A percentile compares a stretch with the other conserved stretches of the same genome.
Evolutionary conservation across 1,140 invertebrate genomes (phyloP).

Genomic region (Eriosoma lanigerum): DNA sequence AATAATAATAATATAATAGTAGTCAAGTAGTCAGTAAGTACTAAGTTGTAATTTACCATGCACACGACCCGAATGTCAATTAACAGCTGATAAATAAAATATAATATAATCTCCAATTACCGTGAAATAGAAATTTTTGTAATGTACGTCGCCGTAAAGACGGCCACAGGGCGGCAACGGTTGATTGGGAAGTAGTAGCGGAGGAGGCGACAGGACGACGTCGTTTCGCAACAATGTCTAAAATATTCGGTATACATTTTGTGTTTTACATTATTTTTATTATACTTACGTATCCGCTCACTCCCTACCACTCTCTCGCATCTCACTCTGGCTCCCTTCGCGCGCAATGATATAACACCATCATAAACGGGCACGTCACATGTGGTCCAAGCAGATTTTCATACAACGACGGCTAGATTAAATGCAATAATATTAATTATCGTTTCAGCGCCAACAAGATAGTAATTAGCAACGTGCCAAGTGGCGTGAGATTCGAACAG

Average conservation of each 20-base stretch:
- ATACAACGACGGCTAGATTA: neutral
- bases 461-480: slow-evolving; percentile 81
- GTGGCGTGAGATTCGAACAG: slow-evolving; percentile 78
- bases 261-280: no score
- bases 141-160: neutral
- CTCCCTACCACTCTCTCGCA: neutral
- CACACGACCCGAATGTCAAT: neutral
- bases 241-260: neutral
- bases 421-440: no score
- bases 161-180: neutral
- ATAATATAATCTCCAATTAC: no score
- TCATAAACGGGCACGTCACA: neutral
- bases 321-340: neutral
- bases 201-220: neutral
- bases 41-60: no score
- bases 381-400: neutral
- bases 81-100: no score
- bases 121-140: neutral
- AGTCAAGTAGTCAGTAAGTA: neutral
- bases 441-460: slow-evolving; percentile 67
- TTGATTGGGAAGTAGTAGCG: neutral
- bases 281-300: no score
- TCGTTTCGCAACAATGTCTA: slow-evolving; percentile 34
- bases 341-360: neutral
- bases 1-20: neutral